Evolutionary conservation across 2,888 invertebrate genomes (phyloP).

Genomic region (Dolichomitus sp.): DNA sequence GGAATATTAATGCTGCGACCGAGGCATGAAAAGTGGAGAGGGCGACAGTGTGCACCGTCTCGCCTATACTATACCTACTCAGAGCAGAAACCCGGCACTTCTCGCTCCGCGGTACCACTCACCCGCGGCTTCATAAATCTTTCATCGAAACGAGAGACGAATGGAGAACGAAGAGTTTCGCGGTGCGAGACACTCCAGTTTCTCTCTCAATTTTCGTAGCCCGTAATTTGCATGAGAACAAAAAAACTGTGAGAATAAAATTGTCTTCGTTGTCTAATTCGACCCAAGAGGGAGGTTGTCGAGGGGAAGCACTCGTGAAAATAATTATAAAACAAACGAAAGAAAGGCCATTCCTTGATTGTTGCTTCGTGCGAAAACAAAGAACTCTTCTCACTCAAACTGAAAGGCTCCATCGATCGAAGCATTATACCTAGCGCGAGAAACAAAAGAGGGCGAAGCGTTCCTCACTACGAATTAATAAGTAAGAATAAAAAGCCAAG

Average conservation of each 20-base stretch:
- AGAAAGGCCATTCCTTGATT: constrained; percentile 22
- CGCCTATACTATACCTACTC: constrained; percentile 49
- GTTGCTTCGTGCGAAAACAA: constrained; percentile 63
- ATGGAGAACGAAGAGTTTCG: constrained; percentile 53
- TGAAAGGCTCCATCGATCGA: constrained; percentile 48
- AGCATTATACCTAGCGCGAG: constrained; percentile 5
- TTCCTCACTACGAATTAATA: constrained; percentile 41
- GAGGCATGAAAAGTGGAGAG: constrained; percentile 54
- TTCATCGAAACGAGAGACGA: constrained; percentile 73
- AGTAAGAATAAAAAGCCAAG: constrained; percentile 42
- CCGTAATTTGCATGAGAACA: constrained; percentile 57
- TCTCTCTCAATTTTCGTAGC: constrained; percentile 41
- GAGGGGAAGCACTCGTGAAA: constrained; percentile 47
- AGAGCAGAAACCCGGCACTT: constrained; percentile 29
- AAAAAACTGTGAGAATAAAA: constrained; percentile 38
- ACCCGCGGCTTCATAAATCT: constrained; percentile 77
- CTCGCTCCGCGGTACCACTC: constrained; percentile 38
- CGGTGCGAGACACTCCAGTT: constrained; percentile 44
- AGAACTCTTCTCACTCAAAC: constrained; percentile 20
- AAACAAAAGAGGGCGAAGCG: constrained; percentile 6
- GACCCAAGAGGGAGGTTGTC: constrained; percentile 4
- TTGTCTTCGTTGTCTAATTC: constrained; percentile 37
- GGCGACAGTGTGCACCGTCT: constrained; percentile 49
- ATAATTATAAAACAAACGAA: constrained; percentile 60
- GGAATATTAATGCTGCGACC: constrained; percentile 60